phyloP scores from a whole-genome alignment of 2,113 vertebrate species.

The Elaphurus davidianus region DNA sequence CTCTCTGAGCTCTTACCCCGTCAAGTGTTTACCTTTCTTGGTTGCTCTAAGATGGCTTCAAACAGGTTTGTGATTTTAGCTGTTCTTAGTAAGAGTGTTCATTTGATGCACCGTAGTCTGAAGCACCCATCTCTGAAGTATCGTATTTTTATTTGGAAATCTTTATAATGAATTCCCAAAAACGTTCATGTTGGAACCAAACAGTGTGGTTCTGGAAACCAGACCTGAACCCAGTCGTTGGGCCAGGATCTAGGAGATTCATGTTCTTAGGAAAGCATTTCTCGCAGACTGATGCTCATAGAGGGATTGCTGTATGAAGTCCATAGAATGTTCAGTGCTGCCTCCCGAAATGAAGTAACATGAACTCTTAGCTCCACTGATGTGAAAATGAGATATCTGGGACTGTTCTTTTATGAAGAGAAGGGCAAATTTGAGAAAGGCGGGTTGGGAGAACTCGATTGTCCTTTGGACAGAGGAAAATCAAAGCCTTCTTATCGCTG shows the following conservation, averaged over 20 bases:
- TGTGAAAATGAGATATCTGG: constrained; percentile 20
- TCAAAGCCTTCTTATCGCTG: not conserved
- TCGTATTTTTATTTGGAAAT: not conserved
- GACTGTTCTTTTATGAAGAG: constrained; percentile 20
- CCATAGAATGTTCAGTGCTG: not conserved
- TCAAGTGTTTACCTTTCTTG: too few relatives aligned
- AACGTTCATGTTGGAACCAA: not conserved
- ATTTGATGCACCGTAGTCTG: not conserved
- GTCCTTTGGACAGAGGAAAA: not conserved
- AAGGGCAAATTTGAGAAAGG: constrained; percentile 58
- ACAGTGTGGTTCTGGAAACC: not conserved
- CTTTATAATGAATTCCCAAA: not conserved
- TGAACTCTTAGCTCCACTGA: not conserved
- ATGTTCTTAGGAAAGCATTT: not conserved
- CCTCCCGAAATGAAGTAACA: not conserved
- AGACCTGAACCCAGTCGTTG: not conserved
- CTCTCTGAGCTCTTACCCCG: not conserved
- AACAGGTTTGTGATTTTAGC: not conserved
- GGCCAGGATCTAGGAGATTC: not conserved
- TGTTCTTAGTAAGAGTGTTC: not conserved
- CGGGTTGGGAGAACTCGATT: not conserved
- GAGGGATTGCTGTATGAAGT: not conserved
- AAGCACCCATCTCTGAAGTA: not conserved
- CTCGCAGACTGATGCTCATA: not conserved
- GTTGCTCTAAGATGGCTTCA: not conserved